Evolutionary conservation across 1,140 invertebrate genomes (phyloP).

Genomic region (Drosophila carrolli): DNA sequence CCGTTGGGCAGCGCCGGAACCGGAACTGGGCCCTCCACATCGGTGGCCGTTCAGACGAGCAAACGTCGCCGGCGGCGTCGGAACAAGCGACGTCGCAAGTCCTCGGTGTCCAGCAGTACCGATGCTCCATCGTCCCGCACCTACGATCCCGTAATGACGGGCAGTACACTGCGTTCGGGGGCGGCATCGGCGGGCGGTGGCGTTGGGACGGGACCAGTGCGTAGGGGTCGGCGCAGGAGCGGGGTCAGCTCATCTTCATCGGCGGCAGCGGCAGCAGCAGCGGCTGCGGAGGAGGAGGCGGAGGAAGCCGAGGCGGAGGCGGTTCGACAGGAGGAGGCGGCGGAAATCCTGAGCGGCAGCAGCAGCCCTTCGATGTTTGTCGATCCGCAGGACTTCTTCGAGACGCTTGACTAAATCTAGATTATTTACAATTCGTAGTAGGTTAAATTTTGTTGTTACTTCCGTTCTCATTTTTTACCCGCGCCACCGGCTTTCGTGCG

Average conservation of each 20-base stretch:
- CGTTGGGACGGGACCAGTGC: constrained; percentile 43
- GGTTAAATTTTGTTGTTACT: constrained; percentile 79
- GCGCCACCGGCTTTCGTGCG: constrained; percentile 12
- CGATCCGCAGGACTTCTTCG: constrained; percentile 69
- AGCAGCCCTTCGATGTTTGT: constrained; percentile 64
- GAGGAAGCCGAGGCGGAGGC: constrained; percentile 37
- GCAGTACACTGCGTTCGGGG: constrained; percentile 45
- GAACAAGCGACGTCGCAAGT: constrained; percentile 64
- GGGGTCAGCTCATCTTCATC: constrained; percentile 30
- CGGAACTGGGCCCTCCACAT: constrained; percentile 66
- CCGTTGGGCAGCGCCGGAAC: constrained; percentile 43
- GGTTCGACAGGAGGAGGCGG: constrained; percentile 16
- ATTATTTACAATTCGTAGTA: constrained; percentile 62
- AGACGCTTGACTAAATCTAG: constrained; percentile 74
- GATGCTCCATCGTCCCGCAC: constrained; percentile 58
- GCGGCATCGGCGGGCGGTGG: constrained; percentile 14
- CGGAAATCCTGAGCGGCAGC: constrained; percentile 36
- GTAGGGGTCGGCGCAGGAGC: constrained; percentile 52
- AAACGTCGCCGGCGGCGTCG: constrained; percentile 68
- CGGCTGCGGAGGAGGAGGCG: constrained; percentile 20
- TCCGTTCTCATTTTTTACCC: constrained; percentile 54
- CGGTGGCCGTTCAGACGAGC: constrained; percentile 66
- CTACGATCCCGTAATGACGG: constrained; percentile 72
- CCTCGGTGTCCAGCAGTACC: constrained; percentile 61
- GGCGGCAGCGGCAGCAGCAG: constrained; percentile 23